Conservation (phyloP, 2,888 invertebrate species). For the Ennomos erosarius region DNA sequence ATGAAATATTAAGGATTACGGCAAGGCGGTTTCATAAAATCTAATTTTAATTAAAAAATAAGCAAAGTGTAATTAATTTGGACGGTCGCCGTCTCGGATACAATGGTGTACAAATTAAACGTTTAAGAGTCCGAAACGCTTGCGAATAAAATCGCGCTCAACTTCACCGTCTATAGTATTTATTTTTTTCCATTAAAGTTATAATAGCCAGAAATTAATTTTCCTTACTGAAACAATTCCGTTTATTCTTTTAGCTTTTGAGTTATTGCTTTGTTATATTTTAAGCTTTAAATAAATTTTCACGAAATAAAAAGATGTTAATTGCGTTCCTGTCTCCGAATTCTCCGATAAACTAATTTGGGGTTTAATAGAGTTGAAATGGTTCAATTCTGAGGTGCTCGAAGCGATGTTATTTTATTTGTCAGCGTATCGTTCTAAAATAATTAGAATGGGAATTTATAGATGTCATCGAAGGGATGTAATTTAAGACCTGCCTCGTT, state of each 20-base stretch:
- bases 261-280: conserved; percentile 49
- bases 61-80: conserved; percentile 78
- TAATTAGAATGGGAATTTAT: conserved; percentile 81
- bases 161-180: conserved; percentile 55
- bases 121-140: conserved; percentile 51
- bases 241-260: conserved; percentile 44
- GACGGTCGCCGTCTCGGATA: conserved; percentile 60
- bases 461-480: conserved; percentile 69
- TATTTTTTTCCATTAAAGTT: conserved; percentile 60
- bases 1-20: conserved; percentile 80
- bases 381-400: conserved; percentile 67
- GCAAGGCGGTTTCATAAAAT: conserved; percentile 73
- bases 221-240: conserved; percentile 43
- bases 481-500: conserved; percentile 61
- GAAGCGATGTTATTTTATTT: conserved; percentile 72
- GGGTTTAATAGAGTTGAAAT: conserved; percentile 66
- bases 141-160: conserved; percentile 53
- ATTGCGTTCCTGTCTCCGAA: conserved; percentile 53
- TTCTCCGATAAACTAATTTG: conserved; percentile 64
- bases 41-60: conserved; percentile 83
- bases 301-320: conserved; percentile 47
- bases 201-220: conserved; percentile 52
- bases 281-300: conserved; percentile 44
- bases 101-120: conserved; percentile 74
- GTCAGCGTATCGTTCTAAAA: conserved; percentile 72